Percentiles rank a stretch among this genome's conserved stretches.
These are phyloP conservation scores for Brachycybe producta DNA, from an alignment of 2,888 invertebrate genomes.

Conservation along the genomic window DNA sequence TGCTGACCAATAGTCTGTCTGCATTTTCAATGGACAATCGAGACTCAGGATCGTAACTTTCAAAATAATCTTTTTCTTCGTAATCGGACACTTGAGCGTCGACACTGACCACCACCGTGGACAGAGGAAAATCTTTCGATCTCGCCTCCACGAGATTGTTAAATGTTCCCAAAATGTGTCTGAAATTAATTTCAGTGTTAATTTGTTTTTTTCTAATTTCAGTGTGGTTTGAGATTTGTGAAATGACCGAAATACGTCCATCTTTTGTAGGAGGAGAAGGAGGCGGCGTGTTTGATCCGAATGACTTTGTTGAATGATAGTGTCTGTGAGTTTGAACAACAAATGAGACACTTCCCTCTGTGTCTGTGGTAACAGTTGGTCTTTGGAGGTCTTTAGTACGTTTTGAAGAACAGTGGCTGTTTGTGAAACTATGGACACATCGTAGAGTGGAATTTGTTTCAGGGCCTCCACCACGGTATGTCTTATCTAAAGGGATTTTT, in stretches of 20 bases:
- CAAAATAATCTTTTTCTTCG: slow-evolving; percentile 1
- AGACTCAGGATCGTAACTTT: neutral
- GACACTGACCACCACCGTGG: neutral
- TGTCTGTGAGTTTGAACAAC: neutral
- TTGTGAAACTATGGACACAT: neutral
- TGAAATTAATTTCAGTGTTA: slow-evolving; percentile 3
- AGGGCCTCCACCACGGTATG: too few relatives aligned
- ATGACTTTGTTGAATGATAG: neutral
- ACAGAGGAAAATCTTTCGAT: neutral
- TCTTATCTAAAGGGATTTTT: too few relatives aligned
- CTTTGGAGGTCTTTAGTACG: slow-evolving; percentile 6
- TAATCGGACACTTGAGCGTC: neutral
- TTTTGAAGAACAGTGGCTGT: neutral
- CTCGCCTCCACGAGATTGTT: slow-evolving; percentile 1
- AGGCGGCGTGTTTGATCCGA: neutral
- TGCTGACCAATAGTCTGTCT: neutral
- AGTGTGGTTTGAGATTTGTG: too few relatives aligned
- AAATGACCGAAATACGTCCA: too few relatives aligned
- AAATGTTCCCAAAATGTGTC: neutral
- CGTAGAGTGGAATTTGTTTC: neutral
- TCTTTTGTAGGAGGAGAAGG: too few relatives aligned
- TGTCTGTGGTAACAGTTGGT: neutral
- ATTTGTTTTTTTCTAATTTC: neutral
- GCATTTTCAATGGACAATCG: too few relatives aligned
- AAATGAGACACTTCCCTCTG: slow-evolving; percentile 1